phyloP scores from a whole-genome alignment of 2,113 vertebrate species.

The Sterrhoptilus dennistouni region DNA sequence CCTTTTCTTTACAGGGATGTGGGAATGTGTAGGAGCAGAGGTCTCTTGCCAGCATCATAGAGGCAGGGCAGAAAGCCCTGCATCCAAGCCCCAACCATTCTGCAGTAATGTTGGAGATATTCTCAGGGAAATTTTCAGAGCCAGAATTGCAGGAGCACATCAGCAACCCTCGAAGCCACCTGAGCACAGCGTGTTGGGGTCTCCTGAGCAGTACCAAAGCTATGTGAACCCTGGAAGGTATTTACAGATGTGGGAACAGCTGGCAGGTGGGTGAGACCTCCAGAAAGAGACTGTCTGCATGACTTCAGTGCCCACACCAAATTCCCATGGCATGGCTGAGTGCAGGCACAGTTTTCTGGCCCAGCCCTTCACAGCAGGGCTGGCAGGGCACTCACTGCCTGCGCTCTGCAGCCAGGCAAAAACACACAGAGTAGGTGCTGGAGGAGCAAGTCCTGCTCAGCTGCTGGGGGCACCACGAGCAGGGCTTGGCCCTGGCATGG shows the following conservation, averaged over 20 bases:
- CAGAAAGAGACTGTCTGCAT: background rate
- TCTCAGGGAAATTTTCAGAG: background rate
- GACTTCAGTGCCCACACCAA: background rate
- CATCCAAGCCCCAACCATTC: background rate
- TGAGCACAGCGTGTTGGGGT: background rate
- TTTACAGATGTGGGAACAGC: background rate
- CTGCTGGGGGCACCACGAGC: fast-evolving
- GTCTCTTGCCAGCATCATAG: background rate
- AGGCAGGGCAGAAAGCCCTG: background rate
- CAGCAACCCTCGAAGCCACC: background rate
- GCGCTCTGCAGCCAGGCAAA: background rate
- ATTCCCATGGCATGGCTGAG: background rate
- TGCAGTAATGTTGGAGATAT: background rate
- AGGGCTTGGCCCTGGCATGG: background rate
- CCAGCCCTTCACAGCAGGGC: fast-evolving
- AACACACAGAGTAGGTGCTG: fast-evolving
- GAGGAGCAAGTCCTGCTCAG: background rate
- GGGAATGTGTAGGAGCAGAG: background rate
- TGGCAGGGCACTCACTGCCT: background rate
- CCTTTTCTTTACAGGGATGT: background rate
- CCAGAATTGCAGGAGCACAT: background rate
- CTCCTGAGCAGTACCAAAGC: background rate
- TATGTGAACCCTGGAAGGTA: background rate
- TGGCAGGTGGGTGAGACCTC: background rate
- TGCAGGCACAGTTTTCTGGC: background rate